Percentiles rank a stretch among this genome's conserved stretches.
phyloP scores from a whole-genome alignment of 2,888 invertebrate species.

The Cordilura impudica region DNA sequence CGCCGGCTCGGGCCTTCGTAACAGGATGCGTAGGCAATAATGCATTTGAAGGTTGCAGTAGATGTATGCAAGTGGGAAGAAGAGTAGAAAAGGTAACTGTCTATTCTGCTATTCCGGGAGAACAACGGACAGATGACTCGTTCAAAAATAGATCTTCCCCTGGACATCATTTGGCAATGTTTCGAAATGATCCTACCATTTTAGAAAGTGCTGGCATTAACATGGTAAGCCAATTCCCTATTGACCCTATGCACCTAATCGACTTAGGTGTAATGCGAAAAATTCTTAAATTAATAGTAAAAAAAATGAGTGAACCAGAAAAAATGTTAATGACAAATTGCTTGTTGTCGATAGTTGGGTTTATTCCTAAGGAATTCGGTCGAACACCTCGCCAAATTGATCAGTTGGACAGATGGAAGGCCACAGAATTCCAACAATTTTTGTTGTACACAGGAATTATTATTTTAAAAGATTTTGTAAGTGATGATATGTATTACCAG shows the following conservation, averaged over 20 bases:
- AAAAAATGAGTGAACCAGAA: not conserved
- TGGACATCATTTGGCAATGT: not conserved
- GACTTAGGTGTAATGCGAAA: not conserved
- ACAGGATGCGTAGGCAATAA: not conserved
- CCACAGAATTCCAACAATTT: not conserved
- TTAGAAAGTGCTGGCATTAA: not conserved
- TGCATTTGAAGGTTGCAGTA: slow-evolving; percentile 5
- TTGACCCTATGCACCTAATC: not conserved
- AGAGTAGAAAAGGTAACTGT: not conserved
- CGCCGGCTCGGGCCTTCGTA: not conserved
- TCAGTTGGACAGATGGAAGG: slow-evolving; percentile 8
- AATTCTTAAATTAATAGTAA: not conserved
- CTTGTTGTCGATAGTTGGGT: not conserved
- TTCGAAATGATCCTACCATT: not conserved
- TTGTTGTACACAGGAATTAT: slow-evolving; percentile 2
- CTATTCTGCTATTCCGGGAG: not conserved
- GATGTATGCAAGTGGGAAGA: not conserved
- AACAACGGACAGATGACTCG: not conserved
- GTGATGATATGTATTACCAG: slow-evolving; percentile 12
- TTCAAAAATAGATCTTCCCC: not conserved
- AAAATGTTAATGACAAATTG: not conserved
- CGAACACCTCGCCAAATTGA: not conserved
- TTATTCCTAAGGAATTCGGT: slow-evolving; percentile 8
- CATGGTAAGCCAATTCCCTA: not conserved
- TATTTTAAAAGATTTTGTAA: slow-evolving; percentile 10